Evolutionary conservation across 2,113 vertebrate genomes (phyloP).

Genomic region (Bufo gargarizans): DNA sequence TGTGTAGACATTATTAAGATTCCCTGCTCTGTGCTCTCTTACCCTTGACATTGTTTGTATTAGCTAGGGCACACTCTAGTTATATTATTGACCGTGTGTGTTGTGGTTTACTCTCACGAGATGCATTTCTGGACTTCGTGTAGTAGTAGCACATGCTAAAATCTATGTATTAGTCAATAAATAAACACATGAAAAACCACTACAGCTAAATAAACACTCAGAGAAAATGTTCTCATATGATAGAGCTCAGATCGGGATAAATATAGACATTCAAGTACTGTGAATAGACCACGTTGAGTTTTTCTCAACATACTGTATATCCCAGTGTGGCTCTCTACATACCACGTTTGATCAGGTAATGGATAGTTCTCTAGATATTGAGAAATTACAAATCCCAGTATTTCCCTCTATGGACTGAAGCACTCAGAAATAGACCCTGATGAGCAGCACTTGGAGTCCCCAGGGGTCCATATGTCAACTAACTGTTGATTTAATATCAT

Average conservation of each 20-base stretch:
- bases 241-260: neutral
- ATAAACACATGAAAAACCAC: conserved; percentile 15
- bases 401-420: neutral
- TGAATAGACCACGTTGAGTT: neutral
- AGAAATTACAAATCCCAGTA: neutral
- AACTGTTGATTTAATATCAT: neutral
- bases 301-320: neutral
- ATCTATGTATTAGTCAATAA: neutral
- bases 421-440: neutral
- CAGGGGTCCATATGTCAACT: neutral
- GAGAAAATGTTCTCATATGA: conserved; percentile 27
- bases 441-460: neutral
- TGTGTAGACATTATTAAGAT: neutral
- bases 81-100: neutral
- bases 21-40: neutral
- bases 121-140: neutral
- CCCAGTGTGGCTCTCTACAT: neutral
- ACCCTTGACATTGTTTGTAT: neutral
- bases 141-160: neutral
- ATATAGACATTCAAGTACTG: neutral
- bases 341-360: neutral
- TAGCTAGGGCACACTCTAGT: neutral
- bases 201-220: conserved; percentile 15
- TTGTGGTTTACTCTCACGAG: neutral
- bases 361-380: neutral